Evolutionary conservation across 2,888 invertebrate species (phyloP), one percentile per base, ranked within the genome.

Genomic region (Sesamia inferens): DNA sequence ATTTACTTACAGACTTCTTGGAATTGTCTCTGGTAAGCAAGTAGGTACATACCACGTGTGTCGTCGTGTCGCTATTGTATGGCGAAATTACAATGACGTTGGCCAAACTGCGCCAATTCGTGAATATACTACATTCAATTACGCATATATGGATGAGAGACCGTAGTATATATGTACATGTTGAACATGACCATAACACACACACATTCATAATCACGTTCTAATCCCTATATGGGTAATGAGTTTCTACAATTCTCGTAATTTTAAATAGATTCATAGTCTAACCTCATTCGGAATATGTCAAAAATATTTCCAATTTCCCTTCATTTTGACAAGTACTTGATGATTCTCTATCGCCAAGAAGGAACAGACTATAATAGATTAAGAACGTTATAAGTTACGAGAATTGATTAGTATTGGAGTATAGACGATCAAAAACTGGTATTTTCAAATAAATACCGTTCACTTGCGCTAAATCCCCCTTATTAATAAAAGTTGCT

Each of bases 11-110:
- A 69, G 76, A 77, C 85, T 92, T 93, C 94, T 91, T 71, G 87
- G 93, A 94, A 94, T 86, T 86, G 87, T 89, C 89, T 87, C 87
- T 86, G 85, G 88, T 88, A 90, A 90, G 90, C 89, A 89, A 88
- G 87, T n/a, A n/a, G n/a, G n/a, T 87, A 87, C 88, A 84, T 87
- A 85, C 85, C 87, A 89, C 88, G 90, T 91, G 92, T 90, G 90
- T 88, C 88, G 89, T 86, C 85, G 85, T 80, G 78, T 76, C 71
- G 82, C 74, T 79, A 68, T 88, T 87, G 88, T 88, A 89, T 90
- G 83, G 88, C 88, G 87, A 91, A 90, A 91, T 89, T 88, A 87
- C 76, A 83, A 87, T 90, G 90, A 90, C 88, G 87, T 88, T 75
- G 77, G 72, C 79, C 70, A 63, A 84, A 83, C 68, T 85, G 82